Base-by-base conservation (phyloP, 1,140 invertebrate species). In the Drosophila mayri region DNA sequence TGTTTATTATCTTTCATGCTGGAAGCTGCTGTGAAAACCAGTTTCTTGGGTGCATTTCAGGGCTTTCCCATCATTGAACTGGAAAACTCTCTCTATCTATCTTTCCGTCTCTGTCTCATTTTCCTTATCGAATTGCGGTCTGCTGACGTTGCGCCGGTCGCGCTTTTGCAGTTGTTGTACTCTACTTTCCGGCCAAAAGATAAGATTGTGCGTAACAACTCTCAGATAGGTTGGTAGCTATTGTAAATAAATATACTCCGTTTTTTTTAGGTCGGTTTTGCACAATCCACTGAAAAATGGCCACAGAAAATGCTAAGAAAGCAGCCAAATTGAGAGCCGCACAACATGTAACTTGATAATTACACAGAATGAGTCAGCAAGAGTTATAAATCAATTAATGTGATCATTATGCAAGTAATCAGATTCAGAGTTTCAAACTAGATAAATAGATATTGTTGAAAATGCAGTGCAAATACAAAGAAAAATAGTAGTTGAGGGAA, bases 251-350 rank as follows among this genome's bases (percentile, higher is more conserved):
- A 88, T 73, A 79, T 79, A 83, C 59, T 38, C 37, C 41, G 46
- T n/a, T 49, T 55, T 86, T 87, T 87, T 83, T 47, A 83, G 84
- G 83, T 84, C 83, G 72, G 44, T 72, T 79, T 87, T 83, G 71
- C 84, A 88, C 79, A 87, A 88, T 82, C 43, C 25, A 1, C 38
- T 54, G 41, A 41, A 67, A 59, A 76, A 58, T 18, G 47, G 41
- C 46, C 40, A 16, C 54, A 46, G 30, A 35, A 55, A 76, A 59
- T 54, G 40, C 52, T 41, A 65, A 49, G 41, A 37, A 52, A 57
- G 30, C 20, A 30, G 18, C 46, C 10, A 37, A 54, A 25, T 43
- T 25, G 32, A 30, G 65, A 22, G 37, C 35, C 35, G 68, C 20
- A 20, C 50, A 72, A 71, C 22, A 60, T 72, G 68, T 72, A 72